phyloP scores from a whole-genome alignment of 2,113 vertebrate species.

The Eurystomus gularis region DNA sequence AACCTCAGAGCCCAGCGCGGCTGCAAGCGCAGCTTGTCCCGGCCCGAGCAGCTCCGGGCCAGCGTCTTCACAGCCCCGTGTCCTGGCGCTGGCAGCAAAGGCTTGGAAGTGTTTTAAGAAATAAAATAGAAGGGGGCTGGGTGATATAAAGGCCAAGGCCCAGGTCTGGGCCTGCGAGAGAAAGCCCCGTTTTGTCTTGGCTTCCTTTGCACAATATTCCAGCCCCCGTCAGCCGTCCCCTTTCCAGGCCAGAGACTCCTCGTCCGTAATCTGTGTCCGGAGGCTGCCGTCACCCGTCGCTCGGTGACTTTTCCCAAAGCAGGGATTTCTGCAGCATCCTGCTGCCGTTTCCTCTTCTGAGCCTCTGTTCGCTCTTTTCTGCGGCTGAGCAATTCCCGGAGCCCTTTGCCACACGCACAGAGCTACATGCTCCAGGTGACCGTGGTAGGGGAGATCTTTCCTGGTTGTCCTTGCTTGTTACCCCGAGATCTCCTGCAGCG shows the following conservation, averaged over 20 bases:
- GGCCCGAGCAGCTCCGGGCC: not conserved
- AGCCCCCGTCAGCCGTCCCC: not conserved
- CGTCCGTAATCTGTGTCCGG: not conserved
- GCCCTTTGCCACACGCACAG: rapidly evolving
- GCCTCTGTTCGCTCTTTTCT: not conserved
- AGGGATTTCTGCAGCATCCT: not conserved
- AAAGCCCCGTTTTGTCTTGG: not conserved
- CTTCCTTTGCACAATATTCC: not conserved
- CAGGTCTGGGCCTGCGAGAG: not conserved
- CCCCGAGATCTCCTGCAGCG: not conserved
- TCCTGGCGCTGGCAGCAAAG: not conserved
- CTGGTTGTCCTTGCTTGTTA: rapidly evolving
- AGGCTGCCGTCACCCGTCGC: not conserved
- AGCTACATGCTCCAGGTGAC: not conserved
- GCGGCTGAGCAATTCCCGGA: not conserved
- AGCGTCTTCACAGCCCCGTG: not conserved
- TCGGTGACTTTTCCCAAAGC: not conserved
- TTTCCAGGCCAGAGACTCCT: slow-evolving; percentile 24
- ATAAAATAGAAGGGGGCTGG: not conserved
- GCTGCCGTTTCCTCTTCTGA: not conserved
- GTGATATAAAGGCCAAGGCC: not conserved
- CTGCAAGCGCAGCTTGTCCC: not conserved
- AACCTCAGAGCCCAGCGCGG: rapidly evolving
- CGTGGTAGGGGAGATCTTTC: not conserved
- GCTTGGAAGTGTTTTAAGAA: not conserved